Conservation (phyloP, 2,888 invertebrate genomes). For the Ceriagrion tenellum region DNA sequence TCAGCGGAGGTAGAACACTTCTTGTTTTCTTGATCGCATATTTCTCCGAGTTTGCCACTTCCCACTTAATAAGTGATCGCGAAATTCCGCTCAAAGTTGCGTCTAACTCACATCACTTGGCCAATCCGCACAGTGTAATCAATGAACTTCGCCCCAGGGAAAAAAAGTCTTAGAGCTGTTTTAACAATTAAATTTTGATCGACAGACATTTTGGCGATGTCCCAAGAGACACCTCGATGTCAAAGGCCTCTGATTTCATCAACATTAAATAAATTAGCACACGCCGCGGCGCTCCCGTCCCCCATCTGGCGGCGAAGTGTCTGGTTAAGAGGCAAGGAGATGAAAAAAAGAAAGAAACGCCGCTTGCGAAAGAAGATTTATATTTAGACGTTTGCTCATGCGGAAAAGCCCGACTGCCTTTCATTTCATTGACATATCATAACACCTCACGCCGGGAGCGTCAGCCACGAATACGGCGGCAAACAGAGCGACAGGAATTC, state of each 20-base stretch:
- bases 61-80: too few relatives aligned
- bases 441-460: neutral
- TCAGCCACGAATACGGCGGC: too few relatives aligned
- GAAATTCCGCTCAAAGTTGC: too few relatives aligned
- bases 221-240: neutral
- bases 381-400: neutral
- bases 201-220: neutral
- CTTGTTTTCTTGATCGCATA: too few relatives aligned
- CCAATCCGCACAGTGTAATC: too few relatives aligned
- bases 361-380: neutral
- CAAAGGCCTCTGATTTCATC: neutral
- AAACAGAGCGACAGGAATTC: too few relatives aligned
- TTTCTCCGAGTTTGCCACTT: too few relatives aligned
- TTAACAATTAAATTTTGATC: neutral
- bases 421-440: neutral
- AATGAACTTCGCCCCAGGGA: neutral
- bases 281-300: neutral
- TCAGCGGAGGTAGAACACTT: too few relatives aligned
- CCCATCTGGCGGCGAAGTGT: conserved; percentile 9
- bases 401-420: neutral
- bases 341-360: neutral
- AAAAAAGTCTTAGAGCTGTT: neutral
- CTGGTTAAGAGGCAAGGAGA: neutral
- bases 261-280: neutral
- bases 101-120: too few relatives aligned